phyloP scores from a whole-genome alignment of 2,797 vertebrate genomes.

The Micropoecilia bifurca region DNA sequence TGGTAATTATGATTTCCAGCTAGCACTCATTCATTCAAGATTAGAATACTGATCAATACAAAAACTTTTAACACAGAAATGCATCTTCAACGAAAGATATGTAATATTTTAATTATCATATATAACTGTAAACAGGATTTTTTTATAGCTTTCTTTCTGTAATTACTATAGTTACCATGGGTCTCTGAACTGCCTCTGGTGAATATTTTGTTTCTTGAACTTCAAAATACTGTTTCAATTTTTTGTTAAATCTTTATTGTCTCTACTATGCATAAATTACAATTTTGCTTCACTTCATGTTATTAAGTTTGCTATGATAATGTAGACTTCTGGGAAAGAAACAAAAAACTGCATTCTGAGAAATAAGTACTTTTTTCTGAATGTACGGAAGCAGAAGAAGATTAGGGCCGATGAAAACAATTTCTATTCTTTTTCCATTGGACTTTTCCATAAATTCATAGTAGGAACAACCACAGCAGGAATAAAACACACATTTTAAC shows the following conservation, averaged over 20 bases:
- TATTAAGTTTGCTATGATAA: neutral
- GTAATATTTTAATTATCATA: neutral
- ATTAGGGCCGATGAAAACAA: no score
- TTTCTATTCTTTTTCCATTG: no score
- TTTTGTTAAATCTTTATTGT: no score
- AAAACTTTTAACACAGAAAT: neutral
- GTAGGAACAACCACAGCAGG: neutral
- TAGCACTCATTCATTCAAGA: neutral
- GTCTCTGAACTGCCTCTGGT: neutral
- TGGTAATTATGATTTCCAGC: neutral
- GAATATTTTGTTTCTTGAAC: no score
- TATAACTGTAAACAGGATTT: neutral
- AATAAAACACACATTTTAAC: neutral
- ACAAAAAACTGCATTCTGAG: no score
- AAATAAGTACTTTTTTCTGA: no score
- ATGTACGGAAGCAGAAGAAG: no score
- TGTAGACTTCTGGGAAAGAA: neutral
- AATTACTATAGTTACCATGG: neutral
- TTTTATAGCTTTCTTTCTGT: neutral
- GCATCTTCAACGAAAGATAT: neutral
- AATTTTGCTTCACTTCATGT: no score
- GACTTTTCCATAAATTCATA: no score
- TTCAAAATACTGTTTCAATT: no score
- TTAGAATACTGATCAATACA: neutral
- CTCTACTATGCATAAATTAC: no score